phyloP scores from a whole-genome alignment of 1,140 invertebrate genomes.

The Gryon sp. region DNA sequence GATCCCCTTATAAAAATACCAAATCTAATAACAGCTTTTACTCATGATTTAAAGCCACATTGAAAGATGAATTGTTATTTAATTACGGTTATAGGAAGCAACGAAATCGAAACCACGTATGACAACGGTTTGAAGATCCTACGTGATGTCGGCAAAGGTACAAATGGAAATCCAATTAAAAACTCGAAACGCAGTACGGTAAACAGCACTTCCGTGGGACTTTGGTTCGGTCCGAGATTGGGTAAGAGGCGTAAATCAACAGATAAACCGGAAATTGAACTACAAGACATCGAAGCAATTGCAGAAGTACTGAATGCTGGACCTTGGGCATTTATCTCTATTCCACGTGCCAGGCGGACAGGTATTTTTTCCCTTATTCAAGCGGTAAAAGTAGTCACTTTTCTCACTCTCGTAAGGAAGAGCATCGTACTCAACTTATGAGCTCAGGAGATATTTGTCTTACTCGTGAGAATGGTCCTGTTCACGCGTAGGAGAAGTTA shows the following conservation, averaged over 20 bases:
- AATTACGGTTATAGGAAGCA: conserved; percentile 44
- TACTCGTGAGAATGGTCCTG: too few species aligned
- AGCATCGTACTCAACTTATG: too few species aligned
- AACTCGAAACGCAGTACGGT: conserved; percentile 67
- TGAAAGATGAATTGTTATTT: conserved; percentile 16
- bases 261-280: conserved; percentile 52
- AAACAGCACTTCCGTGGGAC: conserved; percentile 66
- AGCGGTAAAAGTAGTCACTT: too few species aligned
- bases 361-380: conserved; percentile 39
- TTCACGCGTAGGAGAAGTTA: too few species aligned
- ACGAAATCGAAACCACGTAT: conserved; percentile 45
- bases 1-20: too few species aligned
- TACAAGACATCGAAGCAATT: conserved; percentile 65
- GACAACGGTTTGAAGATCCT: conserved; percentile 40
- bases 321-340: conserved; percentile 65
- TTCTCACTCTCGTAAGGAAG: too few species aligned
- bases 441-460: too few species aligned
- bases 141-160: conserved; percentile 55
- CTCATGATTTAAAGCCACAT: conserved; percentile 5
- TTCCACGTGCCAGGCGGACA: conserved; percentile 59
- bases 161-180: conserved; percentile 51
- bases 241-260: conserved; percentile 72
- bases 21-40: too few species aligned
- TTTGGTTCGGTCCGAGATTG: conserved; percentile 77
- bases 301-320: conserved; percentile 63